A percentile compares a stretch with the other conserved stretches of the same genome.
Evolutionary conservation across 2,888 invertebrate species (phyloP).

Genomic region (Oxystoma pomonae): DNA sequence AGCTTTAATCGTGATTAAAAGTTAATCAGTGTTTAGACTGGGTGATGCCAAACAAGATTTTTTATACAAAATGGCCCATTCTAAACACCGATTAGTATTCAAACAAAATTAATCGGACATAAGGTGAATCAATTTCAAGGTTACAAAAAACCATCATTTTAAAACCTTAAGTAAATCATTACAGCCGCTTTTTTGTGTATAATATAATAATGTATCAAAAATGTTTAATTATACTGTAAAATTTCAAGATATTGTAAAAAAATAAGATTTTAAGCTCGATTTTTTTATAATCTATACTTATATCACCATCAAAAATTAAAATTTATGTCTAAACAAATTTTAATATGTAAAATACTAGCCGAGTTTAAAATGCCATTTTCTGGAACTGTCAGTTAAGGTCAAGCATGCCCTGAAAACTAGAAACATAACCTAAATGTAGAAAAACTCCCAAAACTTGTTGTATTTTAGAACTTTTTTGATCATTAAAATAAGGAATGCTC

Average conservation of each 20-base stretch:
- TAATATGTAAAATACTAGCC: neutral
- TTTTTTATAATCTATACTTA: neutral
- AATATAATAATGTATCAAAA: neutral
- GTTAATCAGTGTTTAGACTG: too few species aligned
- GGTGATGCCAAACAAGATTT: too few species aligned
- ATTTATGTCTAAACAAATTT: neutral
- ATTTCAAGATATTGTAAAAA: neutral
- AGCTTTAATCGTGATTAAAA: too few species aligned
- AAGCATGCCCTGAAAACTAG: conserved; percentile 45
- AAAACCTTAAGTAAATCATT: neutral
- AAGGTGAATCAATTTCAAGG: too few species aligned
- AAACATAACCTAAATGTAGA: conserved; percentile 26
- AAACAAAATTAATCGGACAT: too few species aligned
- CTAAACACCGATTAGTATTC: too few species aligned
- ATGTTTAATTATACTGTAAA: neutral
- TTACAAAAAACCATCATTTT: neutral
- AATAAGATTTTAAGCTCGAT: neutral
- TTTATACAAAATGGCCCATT: too few species aligned
- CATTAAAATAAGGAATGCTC: too few species aligned
- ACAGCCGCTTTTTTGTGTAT: neutral
- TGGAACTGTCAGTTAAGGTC: conserved; percentile 36
- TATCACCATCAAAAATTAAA: conserved; percentile 1
- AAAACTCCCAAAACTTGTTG: too few species aligned
- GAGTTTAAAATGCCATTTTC: conserved; percentile 4
- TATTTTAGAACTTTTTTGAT: too few species aligned